Conservation (phyloP, 2,888 invertebrate genomes). For the Anodontia alba region DNA sequence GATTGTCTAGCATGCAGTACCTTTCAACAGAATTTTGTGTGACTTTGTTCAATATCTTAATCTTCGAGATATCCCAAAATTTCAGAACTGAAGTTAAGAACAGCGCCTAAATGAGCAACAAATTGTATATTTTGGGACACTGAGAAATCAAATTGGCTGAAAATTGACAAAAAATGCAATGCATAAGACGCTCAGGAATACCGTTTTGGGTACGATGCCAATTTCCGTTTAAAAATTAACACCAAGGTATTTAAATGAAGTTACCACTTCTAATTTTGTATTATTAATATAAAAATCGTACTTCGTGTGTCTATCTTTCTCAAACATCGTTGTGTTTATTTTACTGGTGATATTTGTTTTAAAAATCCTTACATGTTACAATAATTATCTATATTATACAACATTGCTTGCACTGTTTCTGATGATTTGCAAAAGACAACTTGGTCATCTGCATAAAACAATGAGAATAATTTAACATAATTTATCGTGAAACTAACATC, state of each 20-base stretch:
- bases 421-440: neutral
- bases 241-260: no score
- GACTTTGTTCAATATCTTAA: no score
- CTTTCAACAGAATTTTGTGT: no score
- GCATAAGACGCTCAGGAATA: neutral
- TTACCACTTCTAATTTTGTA: neutral
- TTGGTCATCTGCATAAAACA: conserved; percentile 4
- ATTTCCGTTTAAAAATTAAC: neutral
- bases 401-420: neutral
- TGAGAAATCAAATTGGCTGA: neutral
- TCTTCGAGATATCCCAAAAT: no score
- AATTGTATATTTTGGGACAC: neutral
- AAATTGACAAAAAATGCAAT: neutral
- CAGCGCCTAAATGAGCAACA: no score
- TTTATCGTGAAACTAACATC: neutral
- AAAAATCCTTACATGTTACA: neutral
- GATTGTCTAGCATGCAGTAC: no score
- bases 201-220: neutral
- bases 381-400: neutral
- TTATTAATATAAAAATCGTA: neutral
- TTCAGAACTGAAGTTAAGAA: no score
- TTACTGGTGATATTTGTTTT: neutral
- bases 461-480: neutral
- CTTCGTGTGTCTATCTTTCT: neutral
- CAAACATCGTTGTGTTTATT: neutral